These are phyloP conservation scores for Ichneumoninae sp. DNA, from an alignment of 2,888 invertebrate species.

Conservation along the genomic window DNA sequence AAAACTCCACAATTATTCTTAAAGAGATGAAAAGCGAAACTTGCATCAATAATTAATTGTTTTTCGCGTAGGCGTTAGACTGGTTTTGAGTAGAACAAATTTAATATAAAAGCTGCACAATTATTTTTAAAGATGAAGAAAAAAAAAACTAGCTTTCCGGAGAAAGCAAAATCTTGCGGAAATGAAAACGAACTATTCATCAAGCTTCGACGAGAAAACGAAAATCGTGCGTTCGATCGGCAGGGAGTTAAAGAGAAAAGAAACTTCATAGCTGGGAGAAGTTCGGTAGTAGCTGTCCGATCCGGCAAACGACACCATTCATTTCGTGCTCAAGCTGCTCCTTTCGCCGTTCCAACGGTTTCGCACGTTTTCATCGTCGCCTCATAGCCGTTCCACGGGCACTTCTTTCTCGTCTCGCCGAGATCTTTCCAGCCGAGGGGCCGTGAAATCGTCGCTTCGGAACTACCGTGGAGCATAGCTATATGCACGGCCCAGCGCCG, in stretches of 20 bases:
- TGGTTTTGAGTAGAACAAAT: background rate
- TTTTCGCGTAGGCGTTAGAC: background rate
- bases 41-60: background rate
- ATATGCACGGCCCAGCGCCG: constrained; percentile 17
- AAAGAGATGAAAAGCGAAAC: background rate
- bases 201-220: background rate
- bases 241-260: background rate
- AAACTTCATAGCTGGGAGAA: constrained; percentile 28
- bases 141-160: background rate
- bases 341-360: constrained; percentile 50
- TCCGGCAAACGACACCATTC: constrained; percentile 59
- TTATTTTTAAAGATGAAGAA: background rate
- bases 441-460: constrained; percentile 63
- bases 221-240: background rate
- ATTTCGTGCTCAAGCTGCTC: constrained; percentile 47
- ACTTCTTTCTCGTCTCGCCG: constrained; percentile 31
- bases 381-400: constrained; percentile 17
- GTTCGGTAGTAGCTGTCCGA: constrained; percentile 27
- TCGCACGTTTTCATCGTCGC: constrained; percentile 42
- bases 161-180: background rate
- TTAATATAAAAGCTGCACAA: background rate
- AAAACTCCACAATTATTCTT: background rate
- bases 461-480: constrained; percentile 24
- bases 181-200: constrained; percentile 23
- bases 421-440: constrained; percentile 61